Conservation (phyloP, 2,113 vertebrate genomes). For the Triplophysa siluroides region DNA sequence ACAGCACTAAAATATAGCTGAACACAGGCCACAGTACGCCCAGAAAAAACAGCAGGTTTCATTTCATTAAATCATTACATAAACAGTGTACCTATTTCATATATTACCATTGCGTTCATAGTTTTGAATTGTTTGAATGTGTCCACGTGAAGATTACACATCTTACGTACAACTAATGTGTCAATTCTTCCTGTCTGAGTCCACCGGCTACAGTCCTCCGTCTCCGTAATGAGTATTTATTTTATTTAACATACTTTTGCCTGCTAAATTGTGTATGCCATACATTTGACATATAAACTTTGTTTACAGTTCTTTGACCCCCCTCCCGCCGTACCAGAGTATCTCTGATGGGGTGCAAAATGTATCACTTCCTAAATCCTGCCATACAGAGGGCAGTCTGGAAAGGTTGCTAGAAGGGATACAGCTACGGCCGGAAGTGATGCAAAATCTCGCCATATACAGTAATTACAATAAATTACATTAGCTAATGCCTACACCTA, state of each 20-base stretch:
- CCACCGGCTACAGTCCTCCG: constrained; percentile 16
- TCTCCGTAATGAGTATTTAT: neutral
- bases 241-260: constrained; percentile 54
- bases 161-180: constrained; percentile 16
- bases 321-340: constrained; percentile 37
- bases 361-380: constrained; percentile 57
- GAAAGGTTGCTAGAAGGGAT: no score
- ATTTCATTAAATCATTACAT: constrained; percentile 34
- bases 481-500: no score
- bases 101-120: constrained; percentile 10
- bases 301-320: constrained; percentile 71
- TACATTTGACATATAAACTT: constrained; percentile 77
- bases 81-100: neutral
- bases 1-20: constrained; percentile 27
- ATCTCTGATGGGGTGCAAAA: constrained; percentile 58
- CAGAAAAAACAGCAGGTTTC: constrained; percentile 28
- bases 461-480: no score
- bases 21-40: constrained; percentile 30
- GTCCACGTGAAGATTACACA: constrained; percentile 15
- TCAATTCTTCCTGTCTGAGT: constrained; percentile 8
- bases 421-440: no score
- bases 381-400: constrained; percentile 58
- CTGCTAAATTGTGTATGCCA: constrained; percentile 70
- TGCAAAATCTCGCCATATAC: no score
- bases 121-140: constrained; percentile 5